Conservation (phyloP, 2,797 vertebrate genomes). For the Sciaenops ocellatus region DNA sequence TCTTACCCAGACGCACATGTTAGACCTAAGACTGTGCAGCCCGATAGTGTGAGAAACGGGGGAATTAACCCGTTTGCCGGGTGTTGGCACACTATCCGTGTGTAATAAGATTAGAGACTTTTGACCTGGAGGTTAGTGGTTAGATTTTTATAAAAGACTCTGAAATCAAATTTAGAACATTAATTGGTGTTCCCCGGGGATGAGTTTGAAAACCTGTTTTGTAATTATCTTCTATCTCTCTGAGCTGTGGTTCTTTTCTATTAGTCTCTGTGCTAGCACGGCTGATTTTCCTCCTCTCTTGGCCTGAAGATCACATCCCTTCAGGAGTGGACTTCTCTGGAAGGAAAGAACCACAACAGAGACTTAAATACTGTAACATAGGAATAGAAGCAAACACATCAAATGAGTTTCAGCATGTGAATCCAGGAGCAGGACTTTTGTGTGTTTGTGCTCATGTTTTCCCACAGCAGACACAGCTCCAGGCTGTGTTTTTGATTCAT, state of each 20-base stretch:
- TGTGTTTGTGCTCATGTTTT: constrained; percentile 11
- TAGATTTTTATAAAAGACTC: constrained; percentile 34
- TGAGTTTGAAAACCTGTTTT: constrained; percentile 13
- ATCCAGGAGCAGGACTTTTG: constrained; percentile 1
- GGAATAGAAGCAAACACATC: not conserved
- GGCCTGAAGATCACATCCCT: too few species aligned
- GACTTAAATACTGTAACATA: not conserved
- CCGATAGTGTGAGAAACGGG: not conserved
- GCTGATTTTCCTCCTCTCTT: constrained; percentile 9
- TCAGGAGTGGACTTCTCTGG: constrained; percentile 16
- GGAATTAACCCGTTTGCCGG: not conserved
- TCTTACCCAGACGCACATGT: not conserved
- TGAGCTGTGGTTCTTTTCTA: constrained; percentile 35
- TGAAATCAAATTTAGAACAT: constrained; percentile 43
- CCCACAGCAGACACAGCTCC: constrained; percentile 18
- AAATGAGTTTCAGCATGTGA: not conserved
- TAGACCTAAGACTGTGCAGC: not conserved
- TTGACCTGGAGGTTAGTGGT: constrained; percentile 23
- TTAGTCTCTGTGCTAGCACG: constrained; percentile 9
- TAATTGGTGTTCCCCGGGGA: constrained; percentile 46
- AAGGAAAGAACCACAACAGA: constrained; percentile 13
- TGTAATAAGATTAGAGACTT: constrained; percentile 36
- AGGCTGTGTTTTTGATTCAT: constrained; percentile 35
- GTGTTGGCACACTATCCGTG: not conserved
- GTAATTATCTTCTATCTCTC: constrained; percentile 55